Percentiles rank a stretch among this genome's conserved stretches.
Evolutionary conservation across 2,888 invertebrate genomes (phyloP).

Genomic region (Hartigia nigra): DNA sequence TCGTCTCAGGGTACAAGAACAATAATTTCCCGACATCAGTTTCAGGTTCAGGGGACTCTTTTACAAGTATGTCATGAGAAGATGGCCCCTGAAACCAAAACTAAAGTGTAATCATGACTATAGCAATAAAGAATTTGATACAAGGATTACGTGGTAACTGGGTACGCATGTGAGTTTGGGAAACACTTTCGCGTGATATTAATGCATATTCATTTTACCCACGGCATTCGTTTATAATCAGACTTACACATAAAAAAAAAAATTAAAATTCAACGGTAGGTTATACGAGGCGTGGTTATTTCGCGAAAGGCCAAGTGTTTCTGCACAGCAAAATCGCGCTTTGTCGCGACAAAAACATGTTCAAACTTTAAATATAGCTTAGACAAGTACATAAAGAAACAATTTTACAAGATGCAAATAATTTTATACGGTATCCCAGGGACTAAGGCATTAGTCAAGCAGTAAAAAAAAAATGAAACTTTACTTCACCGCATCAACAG

Average conservation of each 20-base stretch:
- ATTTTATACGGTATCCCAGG: background rate
- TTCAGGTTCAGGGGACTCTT: background rate
- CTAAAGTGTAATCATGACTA: background rate
- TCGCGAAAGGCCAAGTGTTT: slow-evolving; percentile 21
- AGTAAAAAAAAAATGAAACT: slow-evolving; percentile 6
- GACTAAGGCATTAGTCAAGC: background rate
- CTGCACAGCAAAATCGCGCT: background rate
- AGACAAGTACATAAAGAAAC: background rate
- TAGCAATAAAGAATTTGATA: background rate
- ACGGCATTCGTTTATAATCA: slow-evolving; percentile 15
- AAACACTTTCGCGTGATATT: slow-evolving; percentile 10
- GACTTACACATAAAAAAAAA: slow-evolving; percentile 20
- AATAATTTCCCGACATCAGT: background rate
- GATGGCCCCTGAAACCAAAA: background rate
- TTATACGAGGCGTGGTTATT: slow-evolving; percentile 5
- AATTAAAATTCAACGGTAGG: slow-evolving; percentile 14
- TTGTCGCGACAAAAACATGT: background rate
- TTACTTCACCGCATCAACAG: background rate
- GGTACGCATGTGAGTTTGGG: background rate
- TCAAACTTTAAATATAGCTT: background rate
- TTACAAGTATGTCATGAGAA: background rate
- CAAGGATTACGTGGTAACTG: background rate
- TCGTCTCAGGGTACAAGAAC: background rate
- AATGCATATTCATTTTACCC: slow-evolving; percentile 15
- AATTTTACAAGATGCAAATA: background rate